A percentile compares a stretch with the other conserved stretches of the same genome.
phyloP scores from a whole-genome alignment of 2,797 vertebrate genomes.

The Megaceryle alcyon region DNA sequence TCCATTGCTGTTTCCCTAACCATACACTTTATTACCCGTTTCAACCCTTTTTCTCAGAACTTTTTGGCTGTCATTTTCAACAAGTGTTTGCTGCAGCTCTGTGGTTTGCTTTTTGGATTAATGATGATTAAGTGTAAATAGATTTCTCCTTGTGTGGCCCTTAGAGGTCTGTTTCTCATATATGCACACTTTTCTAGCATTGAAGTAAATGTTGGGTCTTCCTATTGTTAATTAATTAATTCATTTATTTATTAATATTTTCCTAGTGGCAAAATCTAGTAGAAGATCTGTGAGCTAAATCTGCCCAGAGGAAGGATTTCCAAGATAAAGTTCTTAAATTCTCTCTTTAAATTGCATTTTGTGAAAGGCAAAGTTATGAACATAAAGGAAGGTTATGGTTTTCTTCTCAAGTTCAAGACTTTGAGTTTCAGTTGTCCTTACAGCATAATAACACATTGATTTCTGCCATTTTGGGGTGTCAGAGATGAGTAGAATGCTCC shows the following conservation, averaged over 20 bases:
- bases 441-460: slow-evolving; percentile 18
- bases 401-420: slow-evolving; percentile 11
- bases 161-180: background rate
- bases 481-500: slow-evolving; percentile 27
- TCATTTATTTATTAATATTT: background rate
- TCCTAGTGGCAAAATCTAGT: background rate
- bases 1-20: background rate
- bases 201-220: background rate
- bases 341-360: slow-evolving; percentile 14
- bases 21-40: background rate
- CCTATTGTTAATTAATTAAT: background rate
- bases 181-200: background rate
- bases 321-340: slow-evolving; percentile 21
- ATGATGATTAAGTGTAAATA: background rate
- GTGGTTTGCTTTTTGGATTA: background rate
- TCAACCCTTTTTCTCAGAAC: background rate
- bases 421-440: slow-evolving; percentile 15
- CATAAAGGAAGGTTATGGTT: slow-evolving; percentile 19
- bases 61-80: background rate
- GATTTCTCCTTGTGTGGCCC: background rate
- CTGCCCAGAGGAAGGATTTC: background rate
- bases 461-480: slow-evolving; percentile 30
- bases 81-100: background rate
- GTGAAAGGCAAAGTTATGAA: background rate
- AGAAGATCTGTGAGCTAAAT: background rate